These are phyloP conservation scores for Cephalotes varians DNA, from an alignment of 2,888 invertebrate genomes.

Conservation along the genomic window DNA sequence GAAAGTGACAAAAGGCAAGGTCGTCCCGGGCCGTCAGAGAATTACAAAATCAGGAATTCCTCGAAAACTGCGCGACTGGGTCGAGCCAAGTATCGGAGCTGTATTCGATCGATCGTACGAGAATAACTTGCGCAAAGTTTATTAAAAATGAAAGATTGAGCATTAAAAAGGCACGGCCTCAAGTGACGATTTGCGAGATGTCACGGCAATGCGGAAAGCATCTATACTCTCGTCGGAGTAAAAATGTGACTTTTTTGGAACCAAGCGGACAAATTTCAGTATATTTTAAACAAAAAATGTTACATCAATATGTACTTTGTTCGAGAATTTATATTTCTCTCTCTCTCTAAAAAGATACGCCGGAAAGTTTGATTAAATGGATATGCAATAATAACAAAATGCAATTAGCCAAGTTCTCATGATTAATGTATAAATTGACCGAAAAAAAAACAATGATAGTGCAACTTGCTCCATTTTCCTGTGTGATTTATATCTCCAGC, in stretches of 20 bases:
- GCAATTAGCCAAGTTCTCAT: neutral
- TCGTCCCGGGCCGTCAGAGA: slow-evolving; percentile 72
- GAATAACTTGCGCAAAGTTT: slow-evolving; percentile 60
- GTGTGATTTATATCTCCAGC: slow-evolving; percentile 17
- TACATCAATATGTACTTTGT: neutral
- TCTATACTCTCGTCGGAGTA: neutral
- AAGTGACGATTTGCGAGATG: neutral
- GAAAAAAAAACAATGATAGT: neutral
- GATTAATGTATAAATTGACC: neutral
- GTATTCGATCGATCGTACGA: neutral
- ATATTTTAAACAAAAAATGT: slow-evolving; percentile 13
- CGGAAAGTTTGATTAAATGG: neutral
- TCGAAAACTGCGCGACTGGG: slow-evolving; percentile 65
- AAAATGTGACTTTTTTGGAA: neutral
- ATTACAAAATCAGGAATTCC: slow-evolving; percentile 79
- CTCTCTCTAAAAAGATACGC: neutral
- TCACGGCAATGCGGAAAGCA: neutral
- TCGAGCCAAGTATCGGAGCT: slow-evolving; percentile 22
- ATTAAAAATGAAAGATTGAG: slow-evolving; percentile 43
- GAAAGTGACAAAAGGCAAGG: slow-evolving; percentile 84
- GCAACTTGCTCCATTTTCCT: slow-evolving; percentile 23
- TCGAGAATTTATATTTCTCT: neutral
- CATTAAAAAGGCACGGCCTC: slow-evolving; percentile 1
- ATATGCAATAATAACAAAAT: neutral
- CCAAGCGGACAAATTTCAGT: neutral